Conservation (phyloP, 2,888 invertebrate species). For the Epinotia demarniana region DNA sequence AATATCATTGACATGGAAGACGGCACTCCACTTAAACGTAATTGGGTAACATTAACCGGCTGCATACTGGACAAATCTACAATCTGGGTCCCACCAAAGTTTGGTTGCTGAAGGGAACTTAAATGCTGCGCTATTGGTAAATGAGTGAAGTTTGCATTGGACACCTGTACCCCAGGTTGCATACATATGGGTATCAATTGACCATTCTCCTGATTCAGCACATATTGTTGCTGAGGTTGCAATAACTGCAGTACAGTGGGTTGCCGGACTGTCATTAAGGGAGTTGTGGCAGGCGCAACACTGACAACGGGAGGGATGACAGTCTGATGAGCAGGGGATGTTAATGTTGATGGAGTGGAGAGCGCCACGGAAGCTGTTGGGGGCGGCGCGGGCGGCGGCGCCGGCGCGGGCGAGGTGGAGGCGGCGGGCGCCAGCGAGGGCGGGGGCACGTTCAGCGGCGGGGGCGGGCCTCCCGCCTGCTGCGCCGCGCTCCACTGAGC, state of each 20-base stretch:
- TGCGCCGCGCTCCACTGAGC: conserved; percentile 80
- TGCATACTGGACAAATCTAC: conserved; percentile 79
- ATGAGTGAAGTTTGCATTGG: conserved; percentile 76
- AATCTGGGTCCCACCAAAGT: conserved; percentile 74
- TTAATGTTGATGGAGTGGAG: conserved; percentile 66
- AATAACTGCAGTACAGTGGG: conserved; percentile 76
- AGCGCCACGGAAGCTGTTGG: conserved; percentile 67
- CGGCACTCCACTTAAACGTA: conserved; percentile 75
- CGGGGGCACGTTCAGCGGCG: conserved; percentile 74
- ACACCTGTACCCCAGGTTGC: conserved; percentile 77
- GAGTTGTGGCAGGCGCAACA: conserved; percentile 71
- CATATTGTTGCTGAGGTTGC: conserved; percentile 77
- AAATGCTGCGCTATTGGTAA: conserved; percentile 72
- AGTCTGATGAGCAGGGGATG: conserved; percentile 66
- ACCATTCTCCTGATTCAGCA: conserved; percentile 78
- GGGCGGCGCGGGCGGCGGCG: conserved; percentile 68
- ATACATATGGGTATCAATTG: conserved; percentile 78
- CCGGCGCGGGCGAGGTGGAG: conserved; percentile 51
- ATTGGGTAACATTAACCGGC: conserved; percentile 77
- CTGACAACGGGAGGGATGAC: conserved; percentile 75
- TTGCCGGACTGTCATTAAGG: conserved; percentile 79
- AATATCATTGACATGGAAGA: conserved; percentile 81
- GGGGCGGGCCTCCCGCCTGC: conserved; percentile 75
- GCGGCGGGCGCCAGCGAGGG: conserved; percentile 70
- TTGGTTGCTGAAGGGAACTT: conserved; percentile 71